Conservation (phyloP, 53 echinoderm and acorn worm genomes). For the Apostichopus leukothele region DNA sequence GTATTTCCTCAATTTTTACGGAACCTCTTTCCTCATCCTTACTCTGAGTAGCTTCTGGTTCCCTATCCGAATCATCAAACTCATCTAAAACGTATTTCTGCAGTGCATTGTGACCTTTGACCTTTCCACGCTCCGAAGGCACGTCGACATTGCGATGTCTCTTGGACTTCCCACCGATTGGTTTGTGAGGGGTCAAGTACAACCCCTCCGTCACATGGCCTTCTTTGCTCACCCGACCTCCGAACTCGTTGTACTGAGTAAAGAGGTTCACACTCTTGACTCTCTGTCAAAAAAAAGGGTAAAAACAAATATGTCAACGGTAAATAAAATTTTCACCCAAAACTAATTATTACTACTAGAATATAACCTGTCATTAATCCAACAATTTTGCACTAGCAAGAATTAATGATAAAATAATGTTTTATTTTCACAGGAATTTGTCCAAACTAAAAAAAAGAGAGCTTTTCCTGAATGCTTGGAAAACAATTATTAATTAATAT, state of each 20-base stretch:
- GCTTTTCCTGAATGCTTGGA: no score
- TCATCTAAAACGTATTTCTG: conserved; percentile 13
- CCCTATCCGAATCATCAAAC: background rate
- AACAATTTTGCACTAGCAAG: no score
- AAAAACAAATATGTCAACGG: background rate
- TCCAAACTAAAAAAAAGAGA: no score
- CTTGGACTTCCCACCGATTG: background rate
- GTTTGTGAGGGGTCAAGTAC: background rate
- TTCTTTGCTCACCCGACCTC: conserved; percentile 79
- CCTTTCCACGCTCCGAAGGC: background rate
- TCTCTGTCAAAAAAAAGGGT: conserved; percentile 35
- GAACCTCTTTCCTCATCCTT: background rate
- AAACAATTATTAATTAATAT: no score
- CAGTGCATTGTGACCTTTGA: conserved; percentile 1
- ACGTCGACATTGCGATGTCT: background rate
- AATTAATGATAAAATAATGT: no score
- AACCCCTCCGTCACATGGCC: conserved; percentile 54
- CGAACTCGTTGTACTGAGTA: conserved; percentile 80
- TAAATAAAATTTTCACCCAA: no score
- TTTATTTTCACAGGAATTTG: no score
- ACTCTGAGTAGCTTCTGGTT: background rate
- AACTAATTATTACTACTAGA: no score
- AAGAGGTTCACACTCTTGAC: conserved; percentile 65
- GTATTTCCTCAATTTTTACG: background rate
- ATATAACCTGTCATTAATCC: no score